Evolutionary conservation across 37 sponge, comb jelly and placozoan genomes (phyloP), one percentile per base, ranked within the genome.

Genomic region (Halisarca cf. caerulea): DNA sequence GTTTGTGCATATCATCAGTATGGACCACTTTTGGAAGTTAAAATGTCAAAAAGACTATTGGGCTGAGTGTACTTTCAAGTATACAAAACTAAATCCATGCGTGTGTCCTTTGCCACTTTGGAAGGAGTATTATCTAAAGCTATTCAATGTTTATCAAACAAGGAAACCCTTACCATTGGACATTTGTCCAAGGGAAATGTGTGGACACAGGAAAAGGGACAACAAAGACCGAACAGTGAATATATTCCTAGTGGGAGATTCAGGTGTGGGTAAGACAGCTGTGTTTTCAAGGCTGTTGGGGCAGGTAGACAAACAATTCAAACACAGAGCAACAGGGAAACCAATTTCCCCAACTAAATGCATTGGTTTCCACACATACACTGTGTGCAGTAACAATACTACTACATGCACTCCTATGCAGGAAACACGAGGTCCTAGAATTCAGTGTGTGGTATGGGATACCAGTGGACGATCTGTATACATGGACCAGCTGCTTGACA

Each of bases 191-290:
- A 62, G 30, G 15, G 18, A 7, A 8, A 62, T 30, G 30, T 62
- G 30, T 62, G 7, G 18, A 4, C 30, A 62, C 15, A 62, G 15
- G 30, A 62, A 62, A 14, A 47, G 51, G 9, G 51, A 47, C 30
- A 23, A 62, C 7, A 62, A 7, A 62, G 6, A 62, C 6, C 64
- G 6, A 30, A 30, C 64, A n/a, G 30, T 62, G 6, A 28, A 15
- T 6, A 28, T 62, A 20, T 62, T 62, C 15, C 64, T 62, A 15
- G n/a, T 62, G 5, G 64, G 64, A n/a, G 64, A 62, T 62, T 62
- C 64, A 15, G 64, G 64, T 30, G 64, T 62, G 5, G 64, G 64
- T 30, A 62, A 62, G 64, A 62, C 64, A 62, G 64, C n/a, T 6
- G 18, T 62, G 30, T 62, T 62, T 15, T 30, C 64, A 5, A n/a